Percentiles rank a stretch among this genome's conserved stretches.
phyloP scores from a whole-genome alignment of 2,113 vertebrate genomes.

The Thalassoma bifasciatum region DNA sequence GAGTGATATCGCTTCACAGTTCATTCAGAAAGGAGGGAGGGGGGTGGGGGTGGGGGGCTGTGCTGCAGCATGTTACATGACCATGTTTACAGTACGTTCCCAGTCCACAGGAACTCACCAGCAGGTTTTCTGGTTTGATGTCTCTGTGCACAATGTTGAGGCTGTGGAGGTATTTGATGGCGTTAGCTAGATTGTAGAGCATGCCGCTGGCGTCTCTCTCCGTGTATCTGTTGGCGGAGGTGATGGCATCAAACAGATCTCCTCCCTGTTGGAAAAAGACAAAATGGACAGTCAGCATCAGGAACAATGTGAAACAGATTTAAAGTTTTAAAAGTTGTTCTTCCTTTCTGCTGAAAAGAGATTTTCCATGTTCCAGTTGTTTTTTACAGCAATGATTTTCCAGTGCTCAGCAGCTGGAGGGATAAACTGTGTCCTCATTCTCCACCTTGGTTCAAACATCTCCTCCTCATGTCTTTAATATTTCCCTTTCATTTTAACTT shows the following conservation, averaged over 20 bases:
- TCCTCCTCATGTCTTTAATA: conserved; percentile 7
- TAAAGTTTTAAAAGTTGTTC: conserved; percentile 16
- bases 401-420: conserved; percentile 37
- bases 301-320: conserved; percentile 10
- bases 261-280: conserved; percentile 86
- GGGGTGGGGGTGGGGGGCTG: neutral
- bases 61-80: conserved; percentile 17
- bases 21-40: conserved; percentile 55
- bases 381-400: neutral
- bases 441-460: conserved; percentile 18
- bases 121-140: conserved; percentile 98
- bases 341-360: conserved; percentile 30
- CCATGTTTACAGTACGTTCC: neutral
- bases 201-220: conserved; percentile 97
- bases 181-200: conserved; percentile 97
- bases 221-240: conserved; percentile 97
- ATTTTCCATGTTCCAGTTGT: conserved; percentile 3
- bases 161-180: conserved; percentile 98
- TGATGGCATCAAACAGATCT: conserved; percentile 98
- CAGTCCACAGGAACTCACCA: conserved; percentile 85
- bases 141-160: conserved; percentile 98
- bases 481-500: conserved; percentile 24
- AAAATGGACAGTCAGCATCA: conserved; percentile 1
- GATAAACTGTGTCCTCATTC: conserved; percentile 25
- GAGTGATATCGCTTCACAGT: conserved; percentile 39